phyloP scores from a whole-genome alignment of 2,113 vertebrate genomes.

The Psilopsiagon aymara region DNA sequence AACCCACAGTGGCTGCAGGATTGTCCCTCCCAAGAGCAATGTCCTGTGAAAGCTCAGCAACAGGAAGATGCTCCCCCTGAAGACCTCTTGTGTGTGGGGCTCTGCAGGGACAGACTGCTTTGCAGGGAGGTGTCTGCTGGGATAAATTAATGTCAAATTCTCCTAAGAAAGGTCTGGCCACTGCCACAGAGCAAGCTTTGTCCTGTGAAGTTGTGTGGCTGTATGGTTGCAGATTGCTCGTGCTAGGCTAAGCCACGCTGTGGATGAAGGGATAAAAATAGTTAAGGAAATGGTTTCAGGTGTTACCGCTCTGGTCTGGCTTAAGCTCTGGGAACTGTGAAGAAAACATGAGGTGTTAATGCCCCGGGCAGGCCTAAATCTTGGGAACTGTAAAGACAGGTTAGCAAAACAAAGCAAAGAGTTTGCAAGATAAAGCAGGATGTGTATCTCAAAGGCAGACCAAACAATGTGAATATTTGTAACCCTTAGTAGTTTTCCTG shows the following conservation, averaged over 20 bases:
- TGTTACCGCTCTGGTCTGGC: too few relatives aligned
- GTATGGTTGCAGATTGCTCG: accelerated
- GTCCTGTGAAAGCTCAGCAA: neutral
- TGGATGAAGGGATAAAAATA: too few relatives aligned
- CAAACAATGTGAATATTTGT: too few relatives aligned
- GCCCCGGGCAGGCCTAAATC: too few relatives aligned
- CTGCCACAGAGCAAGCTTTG: neutral
- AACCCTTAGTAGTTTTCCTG: too few relatives aligned
- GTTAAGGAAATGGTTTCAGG: too few relatives aligned
- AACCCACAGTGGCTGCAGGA: neutral
- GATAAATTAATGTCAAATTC: neutral
- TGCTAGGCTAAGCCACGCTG: neutral
- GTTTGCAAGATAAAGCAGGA: too few relatives aligned
- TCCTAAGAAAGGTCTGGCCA: neutral
- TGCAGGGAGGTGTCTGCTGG: neutral
- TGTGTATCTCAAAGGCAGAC: too few relatives aligned
- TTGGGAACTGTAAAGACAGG: too few relatives aligned
- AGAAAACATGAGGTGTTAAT: too few relatives aligned
- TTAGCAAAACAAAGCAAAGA: too few relatives aligned
- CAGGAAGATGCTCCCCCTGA: accelerated
- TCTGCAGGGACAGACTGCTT: neutral
- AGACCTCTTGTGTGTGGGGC: accelerated
- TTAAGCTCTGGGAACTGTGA: too few relatives aligned
- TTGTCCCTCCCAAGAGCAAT: neutral
- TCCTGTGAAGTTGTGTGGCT: neutral